Base-by-base conservation (phyloP, 1,140 invertebrate species). In the Cheumatopsyche charites region DNA sequence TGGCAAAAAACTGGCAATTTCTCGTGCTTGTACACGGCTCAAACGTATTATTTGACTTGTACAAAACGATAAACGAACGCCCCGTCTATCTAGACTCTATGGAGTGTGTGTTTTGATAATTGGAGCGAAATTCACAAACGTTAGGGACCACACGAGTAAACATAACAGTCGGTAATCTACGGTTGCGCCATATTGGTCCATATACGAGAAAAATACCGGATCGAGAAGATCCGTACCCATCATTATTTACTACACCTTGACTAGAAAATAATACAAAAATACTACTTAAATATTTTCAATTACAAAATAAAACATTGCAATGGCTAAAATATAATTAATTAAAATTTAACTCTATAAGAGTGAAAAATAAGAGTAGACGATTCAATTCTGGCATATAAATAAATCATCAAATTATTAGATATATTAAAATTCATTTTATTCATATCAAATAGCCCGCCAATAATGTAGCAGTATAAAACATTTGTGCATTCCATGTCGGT, bases 101-200 rank as follows among this genome's bases (percentile, higher is more conserved):
- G 41, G n/a, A 45, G 43, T 66, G 63, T 66, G 23, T 66, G 63
- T 47, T 43, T 66, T 66, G 41, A 26, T 43, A 66, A 66, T 42
- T 42, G 41, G 63, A 66, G 63, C 63, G 47, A 66, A 63, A 66
- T 66, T 66, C 19, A 66, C 63, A 47, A 47, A 47, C 63, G 55
- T 25, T 26, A 9, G 23, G 23, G 63, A 66, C 63, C 63, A 66
- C 63, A 66, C 63, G 63, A 66, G 63, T 66, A 65, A 36, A 65
- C 62, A 47, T 66, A 75, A 75, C 74, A 66, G 70, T 72, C 65
- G 74, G 67, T 75, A 75, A 75, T 75, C 67, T 45, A 25, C 62
- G 74, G 70, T 72, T 75, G 29, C 66, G 67, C 73, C 67, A 72
- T 72, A 72, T 71, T 72, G 74, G 49, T 75, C 74, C 74, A 72